Base-by-base conservation (phyloP, 2,797 vertebrate species). In the Rhyacichthys aspro region DNA sequence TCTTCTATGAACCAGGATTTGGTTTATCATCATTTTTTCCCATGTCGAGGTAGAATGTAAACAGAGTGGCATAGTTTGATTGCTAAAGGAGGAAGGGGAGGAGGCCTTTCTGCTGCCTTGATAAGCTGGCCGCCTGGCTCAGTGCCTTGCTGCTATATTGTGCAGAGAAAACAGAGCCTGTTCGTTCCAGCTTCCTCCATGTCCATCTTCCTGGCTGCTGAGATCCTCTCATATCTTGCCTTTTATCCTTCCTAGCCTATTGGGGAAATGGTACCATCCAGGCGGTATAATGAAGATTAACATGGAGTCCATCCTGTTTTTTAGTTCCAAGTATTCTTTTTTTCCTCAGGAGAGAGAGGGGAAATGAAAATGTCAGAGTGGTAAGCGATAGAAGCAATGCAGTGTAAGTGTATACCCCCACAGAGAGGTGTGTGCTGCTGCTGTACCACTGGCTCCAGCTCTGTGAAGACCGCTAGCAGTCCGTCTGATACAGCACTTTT, bases 401-500 rank as follows among this genome's bases (percentile, higher is more conserved):
- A 65, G 81, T 83, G 82, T 82, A 84, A 88, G 75, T 43, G 62
- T 73, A 85, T 73, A 74, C 67, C 71, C 82, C 78, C 85, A 66
- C 59, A 85, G 82, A 84, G 70, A 78, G 70, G 46, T 39, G 61
- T 45, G 23, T 64, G 37, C 59, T 73, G 60, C 37, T 59, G 49
- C 63, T 36, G 50, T 43, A 58, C 71, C 15, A 15, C 70, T 3
- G 44, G 28, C 70, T 76, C 15, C 2, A 19, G 75, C 74, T 72
- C 7, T 67, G 63, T 74, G 83, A 69, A 49, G 44, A 65, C 67
- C 48, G 69, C 75, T 84, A 83, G 81, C 74, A 59, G n/a, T n/a
- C n/a, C n/a, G n/a, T n/a, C 82, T 87, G 84, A 88, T 76, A 58
- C 81, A 83, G 87, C 85, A 74, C 49, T 86, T 87, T 87, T 81